Evolutionary conservation across 37 sponge, comb jelly and placozoan genomes (phyloP), one percentile per base, ranked within the genome.

Genomic region (Oopsacas minuta): DNA sequence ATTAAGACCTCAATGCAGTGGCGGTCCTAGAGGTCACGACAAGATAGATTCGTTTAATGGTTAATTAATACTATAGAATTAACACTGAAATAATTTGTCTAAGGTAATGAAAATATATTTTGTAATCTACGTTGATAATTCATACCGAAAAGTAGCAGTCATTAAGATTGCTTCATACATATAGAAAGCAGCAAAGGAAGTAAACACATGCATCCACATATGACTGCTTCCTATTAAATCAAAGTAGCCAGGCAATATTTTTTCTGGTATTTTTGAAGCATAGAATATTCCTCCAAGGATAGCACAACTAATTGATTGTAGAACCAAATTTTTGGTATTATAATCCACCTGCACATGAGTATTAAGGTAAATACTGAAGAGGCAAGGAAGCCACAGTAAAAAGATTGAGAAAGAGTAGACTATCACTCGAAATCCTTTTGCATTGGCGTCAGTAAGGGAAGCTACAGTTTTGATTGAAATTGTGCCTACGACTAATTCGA

Each of bases 121-220:
- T n/a, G n/a, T n/a, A n/a, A n/a, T n/a, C n/a, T n/a, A n/a, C n/a
- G n/a, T n/a, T n/a, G n/a, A n/a, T n/a, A n/a, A n/a, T n/a, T n/a
- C n/a, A n/a, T n/a, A n/a, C n/a, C n/a, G n/a, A n/a, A n/a, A n/a
- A n/a, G n/a, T n/a, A 25, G 75, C 75, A 32, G 75, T 61, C 28
- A 25, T 61, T 32, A 61, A 12, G 22, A 61, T 61, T 25, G 28
- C 20, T n/a, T 61, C 75, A 12, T 61, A 61, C 1, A 61, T 7
- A 34, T 20, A 3, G 75, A 61, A 61, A 3, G 28, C 75, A 25
- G 32, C 75, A 5, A 61, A 5, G 1, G 75, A 25, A 32, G 75
- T 61, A 34, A 5, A 61, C 75, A 61, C 75, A 61, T 61, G 75
- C 75, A 61, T 61, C 1, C 7, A 61, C 75, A 61, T 61, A 61